Evolutionary conservation across 2,888 invertebrate species (phyloP), one percentile per base, ranked within the genome.

Genomic region (Xestia ashworthii): DNA sequence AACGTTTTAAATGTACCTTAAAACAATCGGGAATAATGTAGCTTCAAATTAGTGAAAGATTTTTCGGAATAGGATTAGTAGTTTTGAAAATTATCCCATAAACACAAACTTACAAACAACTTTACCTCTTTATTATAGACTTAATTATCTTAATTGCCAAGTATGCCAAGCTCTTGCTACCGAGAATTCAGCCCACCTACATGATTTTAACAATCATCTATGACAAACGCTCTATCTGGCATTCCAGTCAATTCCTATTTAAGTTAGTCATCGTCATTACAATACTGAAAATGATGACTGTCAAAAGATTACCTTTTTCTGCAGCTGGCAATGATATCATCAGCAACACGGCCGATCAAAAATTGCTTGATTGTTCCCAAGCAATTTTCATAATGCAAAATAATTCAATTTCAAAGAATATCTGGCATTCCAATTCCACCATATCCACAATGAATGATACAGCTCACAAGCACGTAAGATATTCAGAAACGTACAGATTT

Each of bases 401-500:
- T 65, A 38, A 58, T 62, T 73, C 53, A 67, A 66, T 71, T 58
- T 58, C 38, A 44, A 65, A n/a, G 19, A 83, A 78, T 74, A 62
- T 55, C 46, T 71, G 62, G 64, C 62, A 74, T 74, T 75, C 69
- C 84, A 70, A 80, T 84, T 58, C 62, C 60, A 25, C 70, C 50
- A 50, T 19, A 50, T 50, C 48, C 66, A 74, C 65, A 73, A 66
- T 41, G 38, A 73, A 66, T 41, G 38, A 67, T 71, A 41, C 58
- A 53, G 0, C 16, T 50, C 48, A 46, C 65, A 72, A 87, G 87
- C 86, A 84, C 88, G 88, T 88, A 92, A 91, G 90, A 92, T 92
- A 93, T 92, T 93, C 91, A 92, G 93, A 95, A 95, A 93, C 85
- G 91, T 92, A 91, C 93, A 92, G 92, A 94, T 94, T 90, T 94